These are phyloP conservation scores for Ochlodes sylvanus DNA, from an alignment of 2,888 invertebrate species.

Conservation along the genomic window DNA sequence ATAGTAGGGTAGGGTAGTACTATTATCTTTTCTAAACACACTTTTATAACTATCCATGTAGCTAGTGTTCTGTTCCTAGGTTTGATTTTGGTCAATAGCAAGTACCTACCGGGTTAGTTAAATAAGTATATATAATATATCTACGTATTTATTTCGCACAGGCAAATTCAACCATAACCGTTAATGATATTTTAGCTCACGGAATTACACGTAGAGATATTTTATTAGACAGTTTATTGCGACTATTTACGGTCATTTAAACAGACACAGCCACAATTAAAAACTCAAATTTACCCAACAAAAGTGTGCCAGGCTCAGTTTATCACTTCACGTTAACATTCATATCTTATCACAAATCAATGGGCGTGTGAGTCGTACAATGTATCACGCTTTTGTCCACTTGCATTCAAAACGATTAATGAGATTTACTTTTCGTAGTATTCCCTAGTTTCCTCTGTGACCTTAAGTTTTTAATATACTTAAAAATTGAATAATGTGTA, in stretches of 20 bases:
- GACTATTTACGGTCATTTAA: background rate
- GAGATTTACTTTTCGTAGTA: background rate
- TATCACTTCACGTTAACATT: constrained; percentile 66
- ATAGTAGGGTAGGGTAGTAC: no score
- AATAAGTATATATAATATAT: no score
- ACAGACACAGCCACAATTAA: background rate
- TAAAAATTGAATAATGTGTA: background rate
- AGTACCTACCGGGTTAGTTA: no score
- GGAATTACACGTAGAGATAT: no score
- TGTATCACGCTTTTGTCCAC: constrained; percentile 47
- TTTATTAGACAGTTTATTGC: no score
- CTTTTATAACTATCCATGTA: no score
- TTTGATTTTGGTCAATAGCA: no score
- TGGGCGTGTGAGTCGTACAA: constrained; percentile 58
- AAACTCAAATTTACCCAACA: constrained; percentile 30
- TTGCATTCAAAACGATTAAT: constrained; percentile 44
- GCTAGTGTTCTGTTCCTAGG: no score
- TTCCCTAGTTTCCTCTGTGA: background rate
- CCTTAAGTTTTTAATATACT: background rate
- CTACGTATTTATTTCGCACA: no score
- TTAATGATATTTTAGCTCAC: no score
- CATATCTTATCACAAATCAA: constrained; percentile 77
- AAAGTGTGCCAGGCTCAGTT: constrained; percentile 53
- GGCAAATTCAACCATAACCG: no score
- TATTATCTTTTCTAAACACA: no score